These are phyloP conservation scores for Heliconius eleuchia DNA, from an alignment of 1,140 invertebrate genomes.

Conservation along the genomic window DNA sequence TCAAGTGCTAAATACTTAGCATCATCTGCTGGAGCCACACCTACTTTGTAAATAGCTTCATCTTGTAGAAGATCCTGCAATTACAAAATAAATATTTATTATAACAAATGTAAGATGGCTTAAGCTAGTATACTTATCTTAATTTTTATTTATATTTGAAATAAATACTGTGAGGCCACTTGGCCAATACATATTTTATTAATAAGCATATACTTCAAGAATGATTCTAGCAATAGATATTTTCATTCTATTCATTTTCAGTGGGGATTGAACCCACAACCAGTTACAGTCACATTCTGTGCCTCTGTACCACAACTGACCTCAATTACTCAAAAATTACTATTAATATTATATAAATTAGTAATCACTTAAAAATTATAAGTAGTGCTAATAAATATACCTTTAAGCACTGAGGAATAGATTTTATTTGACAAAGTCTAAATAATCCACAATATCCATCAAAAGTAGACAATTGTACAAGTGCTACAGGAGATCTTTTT, in stretches of 20 bases:
- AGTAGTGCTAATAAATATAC: slow-evolving; percentile 22
- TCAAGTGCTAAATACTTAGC: slow-evolving; percentile 85
- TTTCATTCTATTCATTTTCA: too few relatives aligned
- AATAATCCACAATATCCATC: slow-evolving; percentile 85
- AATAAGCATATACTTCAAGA: too few relatives aligned
- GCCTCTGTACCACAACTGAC: too few relatives aligned
- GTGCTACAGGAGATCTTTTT: slow-evolving; percentile 80
- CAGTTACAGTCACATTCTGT: too few relatives aligned
- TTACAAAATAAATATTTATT: background rate
- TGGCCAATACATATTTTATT: too few relatives aligned
- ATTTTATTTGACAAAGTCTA: slow-evolving; percentile 82
- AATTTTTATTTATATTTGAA: too few relatives aligned
- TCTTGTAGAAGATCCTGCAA: slow-evolving; percentile 81
- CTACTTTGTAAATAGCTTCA: slow-evolving; percentile 86
- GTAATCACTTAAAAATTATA: background rate
- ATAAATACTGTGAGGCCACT: too few relatives aligned
- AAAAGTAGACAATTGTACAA: slow-evolving; percentile 84
- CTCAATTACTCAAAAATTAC: too few relatives aligned
- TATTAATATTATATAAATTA: too few relatives aligned
- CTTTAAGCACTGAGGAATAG: slow-evolving; percentile 77
- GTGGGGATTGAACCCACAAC: too few relatives aligned
- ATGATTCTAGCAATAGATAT: too few relatives aligned
- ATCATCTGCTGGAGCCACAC: slow-evolving; percentile 88
- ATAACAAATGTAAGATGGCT: background rate
- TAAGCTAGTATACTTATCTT: background rate